Evolutionary conservation across 2,797 vertebrate species (phyloP), one percentile per base, ranked within the genome.

Genomic region (Pelochelys cantorii): DNA sequence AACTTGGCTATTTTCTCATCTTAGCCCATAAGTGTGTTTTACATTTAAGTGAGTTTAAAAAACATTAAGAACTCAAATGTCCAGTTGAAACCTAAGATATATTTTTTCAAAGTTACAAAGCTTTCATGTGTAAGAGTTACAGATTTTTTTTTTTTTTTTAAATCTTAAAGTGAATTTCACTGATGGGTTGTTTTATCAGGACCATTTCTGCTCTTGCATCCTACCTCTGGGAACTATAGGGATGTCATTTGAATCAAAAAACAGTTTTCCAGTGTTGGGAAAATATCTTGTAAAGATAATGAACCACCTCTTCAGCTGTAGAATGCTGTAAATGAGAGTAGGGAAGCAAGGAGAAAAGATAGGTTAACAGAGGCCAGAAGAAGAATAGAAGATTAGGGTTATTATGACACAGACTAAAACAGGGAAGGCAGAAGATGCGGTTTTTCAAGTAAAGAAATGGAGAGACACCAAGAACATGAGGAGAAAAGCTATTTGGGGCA

Each of bases 221-320:
- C 56, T 62, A 68, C 78, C 91, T 94, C 85, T 89, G 91, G 88
- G 91, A 95, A 81, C 53, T 83, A 88, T 85, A 71, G 93, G 31
- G 23, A 48, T 23, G 22, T 25, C 37, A 75, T 75, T 25, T 25
- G 20, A 48, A 75, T 22, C 71, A 74, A 20, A 74, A 22, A 74
- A 42, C 18, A 11, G 20, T 75, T 75, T 42, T 42, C 71, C 23
- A 75, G 22, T 42, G 23, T 34, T 75, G 71, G 37, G 37, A 31
- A 93, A 88, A 83, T 34, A 23, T 79, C 34, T 90, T 87, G 81
- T 95, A 93, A 85, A 84, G 55, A 84, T 86, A 6, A 15, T 31
- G 29, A 15, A n/a, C 3, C 6, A 65, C 29, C 14, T 65, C 29
- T 14, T 31, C 29, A 65, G 60, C 60, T 65, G 15, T 15, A 65